Base-by-base conservation (phyloP, 2,888 invertebrate genomes). In the Dysmachus trigonus region DNA sequence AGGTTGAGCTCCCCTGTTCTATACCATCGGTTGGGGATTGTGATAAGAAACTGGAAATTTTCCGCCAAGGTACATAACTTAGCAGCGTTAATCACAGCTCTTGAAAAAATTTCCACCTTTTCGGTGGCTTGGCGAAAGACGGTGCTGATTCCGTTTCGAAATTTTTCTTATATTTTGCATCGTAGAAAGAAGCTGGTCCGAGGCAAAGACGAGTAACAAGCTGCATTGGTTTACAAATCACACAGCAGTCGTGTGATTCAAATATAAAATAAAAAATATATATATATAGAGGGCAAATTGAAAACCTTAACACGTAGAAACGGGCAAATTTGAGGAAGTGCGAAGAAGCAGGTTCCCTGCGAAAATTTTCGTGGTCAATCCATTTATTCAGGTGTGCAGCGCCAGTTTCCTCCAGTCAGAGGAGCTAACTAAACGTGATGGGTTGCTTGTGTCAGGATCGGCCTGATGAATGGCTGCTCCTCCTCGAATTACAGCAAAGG, bases 181-280 rank as follows among this genome's bases (percentile, higher is more conserved):
- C n/a, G 47, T 15, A 73, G 33, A 6, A 73, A 73, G 6, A 73
- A 73, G 47, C 4, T n/a, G 6, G 47, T n/a, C 73, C 73, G 31
- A 7, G 18, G 47, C n/a, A 71, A 71, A 27, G n/a, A 51, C 1
- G 22, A 27, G 53, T 47, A 35, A 33, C 53, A 62, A 62, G 30
- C 62, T 53, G 4, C 22, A 22, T n/a, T 18, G 74, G 77, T 79
- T 86, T 86, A 85, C 86, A 86, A 86, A 86, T 79, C 86, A 85
- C 47, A 81, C 53, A 79, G 30, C 79, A 71, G 30, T 73, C 51
- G 53, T 86, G 86, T 85, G 86, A 86, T 86, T 86, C 85, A 86
- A 86, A 86, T 86, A 85, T 86, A 85, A 86, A 85, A 85, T 79
- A 86, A 73, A 5, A 31, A 71, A 4, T n/a, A n/a, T n/a, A n/a